phyloP scores from a whole-genome alignment of 2,888 invertebrate species.

The Ormia ochracea region DNA sequence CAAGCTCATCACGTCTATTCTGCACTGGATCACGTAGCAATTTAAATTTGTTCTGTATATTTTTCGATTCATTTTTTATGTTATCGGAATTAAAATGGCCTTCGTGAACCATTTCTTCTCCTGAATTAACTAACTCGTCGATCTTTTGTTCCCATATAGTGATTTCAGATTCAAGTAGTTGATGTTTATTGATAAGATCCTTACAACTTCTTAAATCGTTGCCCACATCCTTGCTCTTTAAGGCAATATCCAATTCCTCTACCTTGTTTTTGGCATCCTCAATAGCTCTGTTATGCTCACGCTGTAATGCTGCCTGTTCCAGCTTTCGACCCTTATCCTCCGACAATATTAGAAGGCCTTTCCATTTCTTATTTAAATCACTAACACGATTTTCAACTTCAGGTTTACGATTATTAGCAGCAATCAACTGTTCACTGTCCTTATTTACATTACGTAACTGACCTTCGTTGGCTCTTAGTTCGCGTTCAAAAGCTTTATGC shows the following conservation, averaged over 20 bases:
- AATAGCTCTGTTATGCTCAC: conserved; percentile 86
- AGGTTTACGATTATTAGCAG: conserved; percentile 83
- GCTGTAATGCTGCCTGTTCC: conserved; percentile 92
- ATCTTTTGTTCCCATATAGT: conserved; percentile 89
- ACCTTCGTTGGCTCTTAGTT: conserved; percentile 95
- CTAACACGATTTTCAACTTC: conserved; percentile 83
- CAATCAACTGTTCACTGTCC: conserved; percentile 84
- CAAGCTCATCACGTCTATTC: conserved; percentile 85
- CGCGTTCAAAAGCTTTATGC: conserved; percentile 97
- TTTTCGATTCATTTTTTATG: conserved; percentile 87
- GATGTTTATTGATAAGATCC: conserved; percentile 92
- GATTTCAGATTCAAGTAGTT: conserved; percentile 91
- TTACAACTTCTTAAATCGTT: conserved; percentile 94
- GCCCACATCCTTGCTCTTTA: conserved; percentile 90
- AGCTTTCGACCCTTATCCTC: conserved; percentile 83
- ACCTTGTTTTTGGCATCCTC: conserved; percentile 93
- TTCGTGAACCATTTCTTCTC: conserved; percentile 92
- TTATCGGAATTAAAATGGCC: conserved; percentile 96
- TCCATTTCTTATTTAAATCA: conserved; percentile 87
- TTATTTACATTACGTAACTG: conserved; percentile 91
- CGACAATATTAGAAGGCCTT: conserved; percentile 83
- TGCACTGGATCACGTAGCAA: conserved; percentile 85
- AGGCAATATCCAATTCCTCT: conserved; percentile 87
- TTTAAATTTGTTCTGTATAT: conserved; percentile 83
- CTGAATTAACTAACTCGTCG: conserved; percentile 85